Percentiles rank a stretch among this genome's conserved stretches.
phyloP scores from a whole-genome alignment of 2,797 vertebrate genomes.

The Dipus sagitta region DNA sequence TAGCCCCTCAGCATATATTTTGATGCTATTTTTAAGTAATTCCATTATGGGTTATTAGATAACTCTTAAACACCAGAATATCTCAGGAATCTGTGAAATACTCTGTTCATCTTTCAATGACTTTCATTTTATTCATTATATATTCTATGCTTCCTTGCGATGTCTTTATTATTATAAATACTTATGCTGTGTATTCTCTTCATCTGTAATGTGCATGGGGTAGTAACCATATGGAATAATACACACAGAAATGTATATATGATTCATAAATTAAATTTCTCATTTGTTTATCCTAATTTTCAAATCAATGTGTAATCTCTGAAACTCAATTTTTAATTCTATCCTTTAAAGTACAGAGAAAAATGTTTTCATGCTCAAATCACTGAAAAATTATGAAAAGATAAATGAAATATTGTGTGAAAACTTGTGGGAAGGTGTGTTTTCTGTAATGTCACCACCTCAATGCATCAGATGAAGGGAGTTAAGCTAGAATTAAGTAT shows the following conservation, averaged over 20 bases:
- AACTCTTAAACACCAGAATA: neutral
- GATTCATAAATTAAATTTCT: neutral
- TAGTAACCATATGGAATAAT: neutral
- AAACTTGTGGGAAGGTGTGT: neutral
- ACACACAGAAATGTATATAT: neutral
- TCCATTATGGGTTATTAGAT: neutral
- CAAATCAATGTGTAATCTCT: neutral
- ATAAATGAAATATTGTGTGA: neutral
- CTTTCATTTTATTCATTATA: slow-evolving; percentile 1
- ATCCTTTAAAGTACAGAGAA: neutral
- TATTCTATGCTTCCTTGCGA: neutral
- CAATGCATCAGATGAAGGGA: neutral
- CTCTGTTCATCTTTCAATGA: neutral
- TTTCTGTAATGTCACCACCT: neutral
- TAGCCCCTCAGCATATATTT: neutral
- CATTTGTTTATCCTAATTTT: neutral
- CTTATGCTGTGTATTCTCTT: neutral
- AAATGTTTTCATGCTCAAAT: neutral
- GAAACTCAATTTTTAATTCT: neutral
- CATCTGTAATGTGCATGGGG: neutral
- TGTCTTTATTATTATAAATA: neutral
- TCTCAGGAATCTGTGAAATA: neutral
- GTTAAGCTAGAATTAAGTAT: neutral
- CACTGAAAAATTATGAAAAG: neutral
- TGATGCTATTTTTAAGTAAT: neutral